These are phyloP conservation scores for Spinus pinus DNA, from an alignment of 2,797 vertebrate genomes.

Conservation along the genomic window DNA sequence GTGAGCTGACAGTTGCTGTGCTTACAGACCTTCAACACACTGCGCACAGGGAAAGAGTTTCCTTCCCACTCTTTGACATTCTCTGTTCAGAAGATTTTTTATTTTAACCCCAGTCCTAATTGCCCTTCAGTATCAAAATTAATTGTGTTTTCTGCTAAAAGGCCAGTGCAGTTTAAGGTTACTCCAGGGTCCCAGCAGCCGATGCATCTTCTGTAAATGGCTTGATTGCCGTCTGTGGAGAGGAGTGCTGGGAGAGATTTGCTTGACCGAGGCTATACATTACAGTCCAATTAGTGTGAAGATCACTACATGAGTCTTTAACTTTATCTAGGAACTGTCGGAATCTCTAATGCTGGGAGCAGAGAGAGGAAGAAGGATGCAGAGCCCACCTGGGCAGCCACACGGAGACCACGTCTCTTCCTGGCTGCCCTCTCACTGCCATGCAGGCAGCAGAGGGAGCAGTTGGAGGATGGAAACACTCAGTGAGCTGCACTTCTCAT, in stretches of 20 bases:
- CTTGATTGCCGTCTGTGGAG: constrained; percentile 79
- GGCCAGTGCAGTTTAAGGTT: constrained; percentile 81
- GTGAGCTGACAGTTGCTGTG: constrained; percentile 20
- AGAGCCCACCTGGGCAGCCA: constrained; percentile 46
- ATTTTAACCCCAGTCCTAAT: constrained; percentile 81
- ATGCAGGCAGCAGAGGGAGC: constrained; percentile 57
- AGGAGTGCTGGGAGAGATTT: constrained; percentile 79
- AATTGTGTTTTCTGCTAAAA: constrained; percentile 84
- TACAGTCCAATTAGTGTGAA: constrained; percentile 84
- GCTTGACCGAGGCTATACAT: constrained; percentile 82
- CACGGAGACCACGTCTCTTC: background rate
- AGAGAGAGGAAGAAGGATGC: constrained; percentile 59
- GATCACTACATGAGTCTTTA: constrained; percentile 80
- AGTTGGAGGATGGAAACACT: background rate
- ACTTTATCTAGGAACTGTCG: constrained; percentile 80
- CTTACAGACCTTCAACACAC: constrained; percentile 21
- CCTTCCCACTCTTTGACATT: constrained; percentile 70
- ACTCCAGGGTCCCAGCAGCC: constrained; percentile 78
- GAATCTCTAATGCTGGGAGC: constrained; percentile 71
- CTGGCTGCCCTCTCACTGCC: background rate
- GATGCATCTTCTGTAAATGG: constrained; percentile 83
- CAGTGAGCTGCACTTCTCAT: background rate
- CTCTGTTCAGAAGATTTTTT: constrained; percentile 73
- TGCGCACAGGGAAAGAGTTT: constrained; percentile 40
- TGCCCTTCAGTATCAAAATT: constrained; percentile 84